Evolutionary conservation across 2,113 vertebrate genomes (phyloP).

Genomic region (Calonectris borealis): DNA sequence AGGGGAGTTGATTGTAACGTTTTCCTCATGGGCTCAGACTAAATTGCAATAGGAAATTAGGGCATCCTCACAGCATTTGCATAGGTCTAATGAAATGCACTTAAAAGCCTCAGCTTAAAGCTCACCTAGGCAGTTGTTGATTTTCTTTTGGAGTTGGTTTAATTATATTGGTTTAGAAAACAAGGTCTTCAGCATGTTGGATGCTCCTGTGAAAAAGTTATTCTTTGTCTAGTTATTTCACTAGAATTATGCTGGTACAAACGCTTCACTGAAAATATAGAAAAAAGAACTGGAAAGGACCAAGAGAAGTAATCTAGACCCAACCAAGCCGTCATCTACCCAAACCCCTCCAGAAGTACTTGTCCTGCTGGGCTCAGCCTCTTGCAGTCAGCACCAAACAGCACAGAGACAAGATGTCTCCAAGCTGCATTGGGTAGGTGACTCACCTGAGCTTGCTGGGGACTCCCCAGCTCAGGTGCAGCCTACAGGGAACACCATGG

Average conservation of each 20-base stretch:
- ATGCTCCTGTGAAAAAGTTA: not conserved
- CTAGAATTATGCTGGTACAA: not conserved
- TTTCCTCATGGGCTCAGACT: not conserved
- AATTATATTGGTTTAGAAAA: not conserved
- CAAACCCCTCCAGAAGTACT: not conserved
- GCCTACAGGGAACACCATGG: not conserved
- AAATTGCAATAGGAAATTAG: not conserved
- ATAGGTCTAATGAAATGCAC: not conserved
- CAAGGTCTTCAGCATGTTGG: not conserved
- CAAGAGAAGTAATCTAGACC: not conserved
- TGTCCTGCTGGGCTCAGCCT: not conserved
- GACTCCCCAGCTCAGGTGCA: not conserved
- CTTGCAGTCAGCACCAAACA: not conserved
- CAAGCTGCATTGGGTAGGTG: not conserved
- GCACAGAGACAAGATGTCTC: not conserved
- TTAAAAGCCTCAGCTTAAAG: not conserved
- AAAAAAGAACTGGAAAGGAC: not conserved
- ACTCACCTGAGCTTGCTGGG: not conserved
- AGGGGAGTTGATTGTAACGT: not conserved
- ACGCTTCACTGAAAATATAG: not conserved
- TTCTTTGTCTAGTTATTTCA: not conserved
- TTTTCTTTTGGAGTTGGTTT: not conserved
- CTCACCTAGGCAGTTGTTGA: not conserved
- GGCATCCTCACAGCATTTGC: not conserved
- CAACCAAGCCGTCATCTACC: accelerated